Percentiles rank a stretch among this genome's conserved stretches.
phyloP scores from a whole-genome alignment of 2,113 vertebrate species.

The Hippocampus mohnikei region DNA sequence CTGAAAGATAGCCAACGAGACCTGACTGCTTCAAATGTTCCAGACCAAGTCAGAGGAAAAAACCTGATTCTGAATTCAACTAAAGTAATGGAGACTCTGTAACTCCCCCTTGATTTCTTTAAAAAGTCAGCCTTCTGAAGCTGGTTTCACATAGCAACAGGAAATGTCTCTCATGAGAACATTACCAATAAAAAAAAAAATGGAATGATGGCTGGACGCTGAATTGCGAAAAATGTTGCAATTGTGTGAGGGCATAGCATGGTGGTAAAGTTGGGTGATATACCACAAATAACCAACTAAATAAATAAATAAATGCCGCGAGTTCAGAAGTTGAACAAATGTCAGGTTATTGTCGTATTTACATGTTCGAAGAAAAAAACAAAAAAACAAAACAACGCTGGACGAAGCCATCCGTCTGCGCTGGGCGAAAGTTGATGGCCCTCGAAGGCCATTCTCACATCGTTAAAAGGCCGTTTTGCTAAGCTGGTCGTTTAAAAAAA shows the following conservation, averaged over 20 bases:
- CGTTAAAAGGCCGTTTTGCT: constrained; percentile 57
- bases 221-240: no score
- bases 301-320: background rate
- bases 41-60: background rate
- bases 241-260: no score
- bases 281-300: background rate
- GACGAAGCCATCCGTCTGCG: constrained; percentile 8
- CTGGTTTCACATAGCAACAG: background rate
- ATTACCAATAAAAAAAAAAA: no score
- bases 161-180: background rate
- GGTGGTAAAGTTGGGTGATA: no score
- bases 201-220: no score
- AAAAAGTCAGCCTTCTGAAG: background rate
- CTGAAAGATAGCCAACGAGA: background rate
- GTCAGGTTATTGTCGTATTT: background rate
- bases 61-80: background rate
- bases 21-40: background rate
- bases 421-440: constrained; percentile 30
- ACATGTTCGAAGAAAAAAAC: background rate
- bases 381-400: background rate
- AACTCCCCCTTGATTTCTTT: background rate
- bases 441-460: constrained; percentile 41
- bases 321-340: background rate
- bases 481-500: constrained; percentile 46
- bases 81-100: background rate